Evolutionary conservation across 2,797 vertebrate genomes (phyloP).

Genomic region (Simalia tracyae): DNA sequence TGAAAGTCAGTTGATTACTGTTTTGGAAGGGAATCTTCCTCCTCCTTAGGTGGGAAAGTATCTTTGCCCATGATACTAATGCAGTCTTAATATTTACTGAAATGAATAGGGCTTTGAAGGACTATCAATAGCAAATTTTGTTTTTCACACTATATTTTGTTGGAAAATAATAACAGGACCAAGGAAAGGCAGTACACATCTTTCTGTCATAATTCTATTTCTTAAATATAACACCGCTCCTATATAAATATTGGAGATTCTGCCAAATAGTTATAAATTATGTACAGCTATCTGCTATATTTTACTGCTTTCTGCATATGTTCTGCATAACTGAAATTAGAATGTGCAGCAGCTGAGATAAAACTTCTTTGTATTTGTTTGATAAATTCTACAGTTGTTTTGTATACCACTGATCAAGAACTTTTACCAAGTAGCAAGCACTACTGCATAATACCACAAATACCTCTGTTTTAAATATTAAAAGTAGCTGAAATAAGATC

Average conservation of each 20-base stretch:
- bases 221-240: not conserved
- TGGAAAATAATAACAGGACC: not conserved
- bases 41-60: not conserved
- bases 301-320: not conserved
- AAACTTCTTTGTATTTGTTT: not conserved
- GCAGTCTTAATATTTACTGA: conserved; percentile 28
- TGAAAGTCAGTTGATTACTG: not conserved
- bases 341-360: not conserved
- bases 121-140: not conserved
- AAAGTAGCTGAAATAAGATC: not conserved
- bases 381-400: not conserved
- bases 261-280: conserved; percentile 4
- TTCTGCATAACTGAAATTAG: not conserved
- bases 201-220: not conserved
- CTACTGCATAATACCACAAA: not conserved
- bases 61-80: not conserved
- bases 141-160: not conserved
- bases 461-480: not conserved
- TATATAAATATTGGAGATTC: conserved; percentile 3
- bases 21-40: not conserved
- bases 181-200: not conserved
- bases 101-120: conserved; percentile 23
- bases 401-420: not conserved
- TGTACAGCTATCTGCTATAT: not conserved
- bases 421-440: not conserved